These are phyloP conservation scores for Brachionus koreanus DNA, from an alignment of 1,140 invertebrate species.

Conservation along the genomic window DNA sequence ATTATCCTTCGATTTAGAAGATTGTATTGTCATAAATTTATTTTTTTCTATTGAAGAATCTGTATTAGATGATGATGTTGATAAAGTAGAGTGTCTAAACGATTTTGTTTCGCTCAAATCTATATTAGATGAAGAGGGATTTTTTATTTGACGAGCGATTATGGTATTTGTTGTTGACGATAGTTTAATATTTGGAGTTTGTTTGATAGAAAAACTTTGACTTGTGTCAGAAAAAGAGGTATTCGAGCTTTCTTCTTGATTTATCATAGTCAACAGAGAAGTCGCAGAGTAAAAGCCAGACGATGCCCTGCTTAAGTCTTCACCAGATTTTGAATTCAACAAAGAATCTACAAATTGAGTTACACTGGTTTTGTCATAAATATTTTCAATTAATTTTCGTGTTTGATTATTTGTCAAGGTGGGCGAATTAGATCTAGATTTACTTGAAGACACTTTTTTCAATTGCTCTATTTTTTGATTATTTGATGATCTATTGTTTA, in stretches of 20 bases:
- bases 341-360: conserved; percentile 22
- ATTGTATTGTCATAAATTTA: not conserved
- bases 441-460: not conserved
- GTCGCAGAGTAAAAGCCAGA: not conserved
- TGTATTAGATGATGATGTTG: not conserved
- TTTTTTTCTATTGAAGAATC: not conserved
- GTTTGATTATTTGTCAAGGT: not conserved
- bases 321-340: not conserved
- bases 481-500: not conserved
- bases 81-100: not conserved
- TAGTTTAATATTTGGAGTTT: not conserved
- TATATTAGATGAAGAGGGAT: not conserved
- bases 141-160: not conserved
- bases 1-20: not conserved
- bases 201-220: not conserved
- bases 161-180: not conserved
- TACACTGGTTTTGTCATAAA: conserved; percentile 17
- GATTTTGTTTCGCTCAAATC: not conserved
- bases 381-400: not conserved
- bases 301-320: not conserved
- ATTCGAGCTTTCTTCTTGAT: not conserved
- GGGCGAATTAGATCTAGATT: not conserved
- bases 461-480: conserved; percentile 1
- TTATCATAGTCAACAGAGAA: not conserved
- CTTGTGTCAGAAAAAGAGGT: not conserved